Evolutionary conservation across 2,113 vertebrate genomes (phyloP).

Genomic region (Pheucticus melanocephalus): DNA sequence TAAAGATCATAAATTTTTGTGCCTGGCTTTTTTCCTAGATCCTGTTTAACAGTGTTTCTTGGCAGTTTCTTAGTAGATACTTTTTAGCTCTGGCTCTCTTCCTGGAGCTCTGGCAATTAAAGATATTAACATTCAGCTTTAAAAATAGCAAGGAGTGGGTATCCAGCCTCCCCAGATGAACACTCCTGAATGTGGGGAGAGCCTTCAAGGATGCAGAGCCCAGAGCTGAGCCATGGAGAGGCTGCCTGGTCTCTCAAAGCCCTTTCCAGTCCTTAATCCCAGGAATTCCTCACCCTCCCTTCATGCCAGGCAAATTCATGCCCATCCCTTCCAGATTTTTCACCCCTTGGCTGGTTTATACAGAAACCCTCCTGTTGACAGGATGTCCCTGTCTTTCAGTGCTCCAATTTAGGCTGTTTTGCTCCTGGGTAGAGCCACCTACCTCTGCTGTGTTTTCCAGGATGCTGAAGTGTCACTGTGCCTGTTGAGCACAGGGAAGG

Average conservation of each 20-base stretch:
- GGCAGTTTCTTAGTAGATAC: conserved; percentile 47
- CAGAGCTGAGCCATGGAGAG: neutral
- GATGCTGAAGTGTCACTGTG: neutral
- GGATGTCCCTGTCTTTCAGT: neutral
- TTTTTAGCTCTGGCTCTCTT: conserved; percentile 42
- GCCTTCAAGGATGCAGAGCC: neutral
- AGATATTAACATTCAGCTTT: conserved; percentile 23
- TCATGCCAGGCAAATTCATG: neutral
- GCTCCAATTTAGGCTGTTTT: neutral
- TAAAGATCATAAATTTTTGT: conserved; percentile 45
- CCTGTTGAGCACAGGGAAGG: neutral
- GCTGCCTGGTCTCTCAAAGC: neutral
- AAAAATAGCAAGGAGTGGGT: conserved; percentile 30
- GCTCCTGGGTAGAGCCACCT: neutral
- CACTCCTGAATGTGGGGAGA: neutral
- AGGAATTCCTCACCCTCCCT: neutral
- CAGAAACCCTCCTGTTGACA: neutral
- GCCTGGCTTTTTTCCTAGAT: conserved; percentile 55
- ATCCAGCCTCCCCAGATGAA: conserved; percentile 9
- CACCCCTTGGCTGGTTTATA: neutral
- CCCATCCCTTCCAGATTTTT: neutral
- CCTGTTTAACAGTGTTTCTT: conserved; percentile 54
- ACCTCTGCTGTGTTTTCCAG: neutral
- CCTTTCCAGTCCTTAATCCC: neutral
- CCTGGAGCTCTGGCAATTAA: conserved; percentile 47